Conservation (phyloP, 2,113 vertebrate genomes). For the Strigops habroptila region DNA sequence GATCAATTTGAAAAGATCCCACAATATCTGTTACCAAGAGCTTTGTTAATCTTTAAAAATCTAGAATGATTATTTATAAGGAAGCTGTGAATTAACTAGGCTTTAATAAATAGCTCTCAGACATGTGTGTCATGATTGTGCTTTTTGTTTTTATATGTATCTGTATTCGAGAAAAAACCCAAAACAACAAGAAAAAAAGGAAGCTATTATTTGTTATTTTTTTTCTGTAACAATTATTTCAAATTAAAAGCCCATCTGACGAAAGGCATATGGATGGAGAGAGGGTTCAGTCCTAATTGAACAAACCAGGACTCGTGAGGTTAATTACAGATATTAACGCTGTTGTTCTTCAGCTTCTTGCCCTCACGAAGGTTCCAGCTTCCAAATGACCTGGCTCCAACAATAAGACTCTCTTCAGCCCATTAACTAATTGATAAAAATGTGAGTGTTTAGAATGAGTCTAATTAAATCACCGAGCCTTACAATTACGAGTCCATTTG, state of each 20-base stretch:
- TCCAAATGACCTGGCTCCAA: constrained; percentile 84
- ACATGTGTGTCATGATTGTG: constrained; percentile 11
- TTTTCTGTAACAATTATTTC: constrained; percentile 70
- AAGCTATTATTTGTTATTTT: constrained; percentile 47
- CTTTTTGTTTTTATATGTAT: constrained; percentile 26
- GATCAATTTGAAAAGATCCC: constrained; percentile 54
- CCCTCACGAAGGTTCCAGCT: constrained; percentile 79
- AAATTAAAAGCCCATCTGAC: constrained; percentile 71
- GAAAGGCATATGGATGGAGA: constrained; percentile 74
- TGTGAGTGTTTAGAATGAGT: constrained; percentile 82
- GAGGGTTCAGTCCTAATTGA: constrained; percentile 74
- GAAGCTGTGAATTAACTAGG: constrained; percentile 27
- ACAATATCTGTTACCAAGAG: constrained; percentile 38
- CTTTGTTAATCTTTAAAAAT: constrained; percentile 59
- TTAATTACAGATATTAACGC: constrained; percentile 85
- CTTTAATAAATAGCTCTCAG: constrained; percentile 51
- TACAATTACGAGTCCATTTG: constrained; percentile 80
- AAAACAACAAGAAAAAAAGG: not conserved
- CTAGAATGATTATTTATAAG: constrained; percentile 37
- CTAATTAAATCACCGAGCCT: constrained; percentile 84
- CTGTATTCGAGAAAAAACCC: not conserved
- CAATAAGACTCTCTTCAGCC: constrained; percentile 82
- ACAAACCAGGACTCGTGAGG: constrained; percentile 77
- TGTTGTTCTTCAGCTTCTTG: constrained; percentile 79
- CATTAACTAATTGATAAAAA: constrained; percentile 89